Evolutionary conservation across 2,113 vertebrate genomes (phyloP).

Genomic region (human): DNA sequence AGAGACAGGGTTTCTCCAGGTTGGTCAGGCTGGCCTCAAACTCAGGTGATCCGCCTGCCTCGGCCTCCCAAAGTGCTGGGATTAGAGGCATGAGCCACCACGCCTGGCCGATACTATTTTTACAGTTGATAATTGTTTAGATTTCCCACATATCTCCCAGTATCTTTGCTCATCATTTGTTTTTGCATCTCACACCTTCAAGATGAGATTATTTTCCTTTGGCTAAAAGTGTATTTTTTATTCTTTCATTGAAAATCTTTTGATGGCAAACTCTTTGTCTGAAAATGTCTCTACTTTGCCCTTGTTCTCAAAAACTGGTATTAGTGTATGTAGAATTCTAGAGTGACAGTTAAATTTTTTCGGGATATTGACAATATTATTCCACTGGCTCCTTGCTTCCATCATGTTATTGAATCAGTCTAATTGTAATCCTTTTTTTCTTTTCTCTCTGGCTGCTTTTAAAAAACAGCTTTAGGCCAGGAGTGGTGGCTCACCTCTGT

Average conservation of each 20-base stretch:
- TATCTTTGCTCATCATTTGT: slow-evolving; percentile 29
- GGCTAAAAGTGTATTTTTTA: not conserved
- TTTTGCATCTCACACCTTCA: slow-evolving; percentile 1
- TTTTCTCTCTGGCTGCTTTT: not conserved
- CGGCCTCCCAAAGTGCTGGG: too few species aligned
- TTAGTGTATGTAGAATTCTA: not conserved
- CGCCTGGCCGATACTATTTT: not conserved
- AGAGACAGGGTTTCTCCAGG: too few species aligned
- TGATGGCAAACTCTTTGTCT: not conserved
- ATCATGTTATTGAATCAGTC: not conserved
- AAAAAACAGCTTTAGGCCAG: not conserved
- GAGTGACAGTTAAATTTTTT: not conserved
- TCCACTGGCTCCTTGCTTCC: not conserved
- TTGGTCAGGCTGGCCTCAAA: too few species aligned
- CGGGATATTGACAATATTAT: not conserved
- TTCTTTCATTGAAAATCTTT: slow-evolving; percentile 37
- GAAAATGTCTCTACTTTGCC: not conserved
- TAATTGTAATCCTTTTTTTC: slow-evolving; percentile 2
- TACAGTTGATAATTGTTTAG: not conserved
- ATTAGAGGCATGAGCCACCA: too few species aligned
- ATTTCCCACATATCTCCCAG: not conserved
- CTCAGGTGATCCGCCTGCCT: too few species aligned
- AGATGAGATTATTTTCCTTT: not conserved
- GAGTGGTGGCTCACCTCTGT: too few species aligned
- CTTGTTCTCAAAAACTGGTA: slow-evolving; percentile 23